Evolutionary conservation across 1,140 invertebrate genomes (phyloP).

Genomic region (Atopsyche davidsoni): DNA sequence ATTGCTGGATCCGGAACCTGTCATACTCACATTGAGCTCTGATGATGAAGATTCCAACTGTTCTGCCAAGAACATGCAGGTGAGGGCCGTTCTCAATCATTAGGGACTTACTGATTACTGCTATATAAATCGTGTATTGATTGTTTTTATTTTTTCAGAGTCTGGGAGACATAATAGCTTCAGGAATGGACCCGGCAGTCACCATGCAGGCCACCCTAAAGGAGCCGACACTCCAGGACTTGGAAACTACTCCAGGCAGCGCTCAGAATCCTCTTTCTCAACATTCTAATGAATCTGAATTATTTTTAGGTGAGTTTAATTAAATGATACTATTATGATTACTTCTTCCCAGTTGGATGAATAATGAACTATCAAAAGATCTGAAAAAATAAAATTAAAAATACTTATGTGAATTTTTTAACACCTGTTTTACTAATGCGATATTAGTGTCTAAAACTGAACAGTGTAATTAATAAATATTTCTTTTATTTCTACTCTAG

Average conservation of each 20-base stretch:
- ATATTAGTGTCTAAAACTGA: too few species aligned
- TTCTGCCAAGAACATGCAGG: constrained; percentile 30
- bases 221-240: constrained; percentile 44
- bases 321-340: too few species aligned
- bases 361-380: too few species aligned
- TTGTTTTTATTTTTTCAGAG: not conserved
- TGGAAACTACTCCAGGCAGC: constrained; percentile 26
- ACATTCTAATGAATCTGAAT: constrained; percentile 3
- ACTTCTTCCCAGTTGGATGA: too few species aligned
- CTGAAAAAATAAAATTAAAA: too few species aligned
- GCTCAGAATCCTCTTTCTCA: constrained; percentile 10
- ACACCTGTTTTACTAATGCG: too few species aligned
- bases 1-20: constrained; percentile 53
- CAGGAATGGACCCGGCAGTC: constrained; percentile 14
- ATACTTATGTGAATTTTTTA: too few species aligned
- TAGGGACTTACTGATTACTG: not conserved
- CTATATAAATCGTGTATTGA: not conserved
- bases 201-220: constrained; percentile 36
- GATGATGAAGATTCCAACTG: constrained; percentile 55
- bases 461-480: too few species aligned
- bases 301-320: too few species aligned
- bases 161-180: constrained; percentile 12
- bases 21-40: constrained; percentile 58
- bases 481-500: too few species aligned
- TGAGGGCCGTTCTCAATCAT: not conserved